These are phyloP conservation scores for Thelaira solivaga DNA, from an alignment of 2,888 invertebrate genomes.

Conservation along the genomic window DNA sequence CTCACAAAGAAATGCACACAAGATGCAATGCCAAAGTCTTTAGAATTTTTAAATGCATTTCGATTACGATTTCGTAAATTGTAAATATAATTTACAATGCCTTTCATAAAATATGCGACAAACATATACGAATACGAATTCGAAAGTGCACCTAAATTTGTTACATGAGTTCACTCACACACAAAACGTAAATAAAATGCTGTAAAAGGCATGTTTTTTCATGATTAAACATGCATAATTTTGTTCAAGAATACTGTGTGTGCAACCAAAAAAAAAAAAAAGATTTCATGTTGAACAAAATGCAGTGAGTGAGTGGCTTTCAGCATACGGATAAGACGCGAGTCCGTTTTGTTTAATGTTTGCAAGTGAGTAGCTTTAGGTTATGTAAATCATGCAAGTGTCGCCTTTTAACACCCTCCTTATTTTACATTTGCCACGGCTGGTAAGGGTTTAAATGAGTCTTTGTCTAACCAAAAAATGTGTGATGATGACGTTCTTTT, in stretches of 20 bases:
- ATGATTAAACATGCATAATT: slow-evolving; percentile 59
- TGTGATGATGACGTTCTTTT: slow-evolving; percentile 60
- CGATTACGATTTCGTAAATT: slow-evolving; percentile 19
- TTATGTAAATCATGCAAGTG: slow-evolving; percentile 59
- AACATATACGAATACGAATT: too few relatives aligned
- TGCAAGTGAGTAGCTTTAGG: slow-evolving; percentile 49
- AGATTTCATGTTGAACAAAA: slow-evolving; percentile 45
- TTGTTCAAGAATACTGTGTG: slow-evolving; percentile 56
- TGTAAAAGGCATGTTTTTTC: slow-evolving; percentile 58
- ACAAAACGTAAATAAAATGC: slow-evolving; percentile 19
- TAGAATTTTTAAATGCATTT: slow-evolving; percentile 32
- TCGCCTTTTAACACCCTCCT: slow-evolving; percentile 58
- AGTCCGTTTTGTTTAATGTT: slow-evolving; percentile 25
- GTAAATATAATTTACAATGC: slow-evolving; percentile 56
- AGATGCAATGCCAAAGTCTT: neutral
- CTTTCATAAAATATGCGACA: slow-evolving; percentile 41
- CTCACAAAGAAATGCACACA: neutral
- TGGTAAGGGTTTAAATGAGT: slow-evolving; percentile 6
- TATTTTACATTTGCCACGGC: neutral
- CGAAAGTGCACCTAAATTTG: slow-evolving; percentile 42
- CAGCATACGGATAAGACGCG: slow-evolving; percentile 30
- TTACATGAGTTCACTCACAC: slow-evolving; percentile 32
- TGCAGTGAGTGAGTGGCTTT: slow-evolving; percentile 52
- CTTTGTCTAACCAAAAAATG: slow-evolving; percentile 44
- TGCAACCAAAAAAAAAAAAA: slow-evolving; percentile 24